Percentiles rank a stretch among this genome's conserved stretches.
Conservation (phyloP, 2,113 vertebrate species). For the Urocolius indicus region DNA sequence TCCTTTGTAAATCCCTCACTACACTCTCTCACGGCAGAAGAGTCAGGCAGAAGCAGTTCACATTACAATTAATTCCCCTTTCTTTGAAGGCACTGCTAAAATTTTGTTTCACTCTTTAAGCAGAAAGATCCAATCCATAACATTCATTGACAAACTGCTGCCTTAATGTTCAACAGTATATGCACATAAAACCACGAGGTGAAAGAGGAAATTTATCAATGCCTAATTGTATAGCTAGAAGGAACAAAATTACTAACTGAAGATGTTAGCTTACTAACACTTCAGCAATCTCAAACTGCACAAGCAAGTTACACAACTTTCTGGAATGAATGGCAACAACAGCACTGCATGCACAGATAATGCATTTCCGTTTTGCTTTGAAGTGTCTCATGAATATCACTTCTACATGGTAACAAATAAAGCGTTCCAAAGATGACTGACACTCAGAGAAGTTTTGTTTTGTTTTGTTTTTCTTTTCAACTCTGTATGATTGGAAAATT, state of each 20-base stretch:
- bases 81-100: background rate
- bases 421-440: accelerated
- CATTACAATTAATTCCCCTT: background rate
- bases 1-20: background rate
- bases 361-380: background rate
- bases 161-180: background rate
- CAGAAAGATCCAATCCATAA: background rate
- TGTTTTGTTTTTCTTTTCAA: background rate
- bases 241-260: background rate
- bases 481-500: background rate
- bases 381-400: background rate
- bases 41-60: background rate
- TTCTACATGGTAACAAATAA: background rate
- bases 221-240: background rate
- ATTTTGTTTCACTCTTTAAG: background rate
- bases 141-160: background rate
- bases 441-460: background rate
- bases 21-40: accelerated
- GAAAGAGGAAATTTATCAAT: background rate
- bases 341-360: background rate
- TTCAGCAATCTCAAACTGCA: background rate
- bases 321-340: background rate
- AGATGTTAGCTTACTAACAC: accelerated
- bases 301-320: background rate
- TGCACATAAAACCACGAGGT: accelerated